A percentile compares a stretch with the other conserved stretches of the same genome.
Conservation (phyloP, 2,888 invertebrate genomes). For the Drosophila conformis region DNA sequence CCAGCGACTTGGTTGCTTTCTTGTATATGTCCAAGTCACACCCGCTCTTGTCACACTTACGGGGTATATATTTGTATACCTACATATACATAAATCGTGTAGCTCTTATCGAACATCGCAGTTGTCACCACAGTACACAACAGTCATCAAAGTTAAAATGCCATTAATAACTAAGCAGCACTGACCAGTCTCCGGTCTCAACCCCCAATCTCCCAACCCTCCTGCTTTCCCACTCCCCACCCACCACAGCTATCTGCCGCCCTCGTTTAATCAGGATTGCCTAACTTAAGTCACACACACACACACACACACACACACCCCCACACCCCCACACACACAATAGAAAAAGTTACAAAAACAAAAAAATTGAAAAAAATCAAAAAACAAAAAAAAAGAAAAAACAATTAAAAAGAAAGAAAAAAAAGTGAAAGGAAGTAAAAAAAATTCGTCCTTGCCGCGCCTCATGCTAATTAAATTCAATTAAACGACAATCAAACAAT, state of each 20-base stretch:
- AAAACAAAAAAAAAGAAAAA: neutral
- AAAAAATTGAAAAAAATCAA: slow-evolving; percentile 2
- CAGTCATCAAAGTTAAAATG: slow-evolving; percentile 72
- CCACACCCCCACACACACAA: neutral
- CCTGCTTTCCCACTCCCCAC: neutral
- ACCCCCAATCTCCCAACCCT: neutral
- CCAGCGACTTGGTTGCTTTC: too few relatives aligned
- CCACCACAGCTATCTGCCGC: neutral
- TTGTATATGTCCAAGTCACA: neutral
- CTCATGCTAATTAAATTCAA: slow-evolving; percentile 84
- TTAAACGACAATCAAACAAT: slow-evolving; percentile 84
- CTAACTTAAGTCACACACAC: slow-evolving; percentile 25
- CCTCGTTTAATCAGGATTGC: slow-evolving; percentile 15
- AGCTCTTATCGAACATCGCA: slow-evolving; percentile 35
- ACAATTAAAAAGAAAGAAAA: slow-evolving; percentile 11
- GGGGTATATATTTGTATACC: slow-evolving; percentile 11
- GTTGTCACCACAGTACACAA: slow-evolving; percentile 45
- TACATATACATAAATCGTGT: slow-evolving; percentile 7
- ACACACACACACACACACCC: slow-evolving; percentile 9
- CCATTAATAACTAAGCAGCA: slow-evolving; percentile 69
- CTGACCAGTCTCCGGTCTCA: slow-evolving; percentile 21
- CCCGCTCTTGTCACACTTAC: neutral
- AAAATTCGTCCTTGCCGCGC: slow-evolving; percentile 67
- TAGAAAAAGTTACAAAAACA: slow-evolving; percentile 4
- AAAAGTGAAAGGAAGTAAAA: slow-evolving; percentile 13